phyloP scores from a whole-genome alignment of 2,113 vertebrate genomes.

The Cavia porcellus region DNA sequence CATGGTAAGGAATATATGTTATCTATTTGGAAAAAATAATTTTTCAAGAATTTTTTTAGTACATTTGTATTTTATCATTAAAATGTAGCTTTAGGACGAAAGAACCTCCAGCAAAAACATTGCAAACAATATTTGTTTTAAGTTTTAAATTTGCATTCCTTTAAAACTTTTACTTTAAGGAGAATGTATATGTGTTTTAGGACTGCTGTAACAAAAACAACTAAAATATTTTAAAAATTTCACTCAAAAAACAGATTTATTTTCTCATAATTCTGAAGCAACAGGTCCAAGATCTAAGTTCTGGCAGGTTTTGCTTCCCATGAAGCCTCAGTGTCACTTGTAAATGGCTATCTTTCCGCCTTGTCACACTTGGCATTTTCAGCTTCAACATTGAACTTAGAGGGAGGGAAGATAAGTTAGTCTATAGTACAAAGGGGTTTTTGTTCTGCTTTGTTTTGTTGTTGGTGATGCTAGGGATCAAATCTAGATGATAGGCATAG shows the following conservation, averaged over 20 bases:
- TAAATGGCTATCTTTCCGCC: background rate
- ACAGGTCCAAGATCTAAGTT: background rate
- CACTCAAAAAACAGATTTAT: background rate
- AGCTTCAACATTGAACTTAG: background rate
- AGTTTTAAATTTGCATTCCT: background rate
- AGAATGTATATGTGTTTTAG: background rate
- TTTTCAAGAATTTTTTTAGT: constrained; percentile 34
- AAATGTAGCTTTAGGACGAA: background rate
- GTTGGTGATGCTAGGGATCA: background rate
- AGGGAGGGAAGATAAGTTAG: background rate
- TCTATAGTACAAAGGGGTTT: background rate
- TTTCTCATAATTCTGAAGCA: background rate
- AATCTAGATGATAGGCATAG: background rate
- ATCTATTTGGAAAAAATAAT: background rate
- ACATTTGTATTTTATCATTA: constrained; percentile 39
- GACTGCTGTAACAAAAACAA: background rate
- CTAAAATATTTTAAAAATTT: background rate
- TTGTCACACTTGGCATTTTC: background rate
- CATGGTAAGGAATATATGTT: background rate
- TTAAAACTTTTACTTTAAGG: constrained; percentile 7
- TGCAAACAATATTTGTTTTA: background rate
- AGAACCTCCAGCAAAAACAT: background rate
- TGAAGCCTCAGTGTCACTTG: background rate
- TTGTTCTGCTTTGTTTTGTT: too few relatives aligned
- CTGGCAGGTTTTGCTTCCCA: background rate